Evolutionary conservation across 2,888 invertebrate genomes (phyloP).

Genomic region (Neuroscelio doddi): DNA sequence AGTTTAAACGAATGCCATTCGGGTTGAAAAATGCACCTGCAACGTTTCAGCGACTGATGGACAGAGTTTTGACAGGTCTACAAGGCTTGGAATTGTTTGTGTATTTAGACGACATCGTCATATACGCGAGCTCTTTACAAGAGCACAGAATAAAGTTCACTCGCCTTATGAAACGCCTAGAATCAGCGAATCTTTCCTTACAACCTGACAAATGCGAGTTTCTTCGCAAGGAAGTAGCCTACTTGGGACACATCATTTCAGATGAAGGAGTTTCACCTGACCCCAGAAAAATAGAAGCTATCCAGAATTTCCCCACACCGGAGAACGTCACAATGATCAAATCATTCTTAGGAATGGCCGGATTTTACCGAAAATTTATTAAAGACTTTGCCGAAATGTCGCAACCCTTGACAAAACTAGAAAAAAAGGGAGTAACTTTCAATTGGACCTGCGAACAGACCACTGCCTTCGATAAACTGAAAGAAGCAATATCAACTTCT

Average conservation of each 20-base stretch:
- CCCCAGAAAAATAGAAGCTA: conserved; percentile 26
- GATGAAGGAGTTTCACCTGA: conserved; percentile 39
- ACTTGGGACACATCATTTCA: conserved; percentile 45
- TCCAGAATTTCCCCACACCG: conserved; percentile 31
- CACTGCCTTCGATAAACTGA: conserved; percentile 9
- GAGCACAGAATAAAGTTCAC: conserved; percentile 40
- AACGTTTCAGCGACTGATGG: conserved; percentile 60
- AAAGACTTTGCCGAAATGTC: conserved; percentile 5
- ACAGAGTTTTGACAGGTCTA: conserved; percentile 43
- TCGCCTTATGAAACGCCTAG: conserved; percentile 35
- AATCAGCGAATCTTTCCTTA: conserved; percentile 32
- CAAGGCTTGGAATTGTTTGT: conserved; percentile 44
- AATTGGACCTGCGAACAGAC: no score
- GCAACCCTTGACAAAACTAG: conserved; percentile 4
- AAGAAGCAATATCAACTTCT: conserved; percentile 36
- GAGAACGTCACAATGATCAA: conserved; percentile 13
- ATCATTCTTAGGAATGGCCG: conserved; percentile 12
- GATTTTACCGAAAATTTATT: conserved; percentile 17
- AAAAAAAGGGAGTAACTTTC: neutral
- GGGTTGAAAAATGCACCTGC: conserved; percentile 57
- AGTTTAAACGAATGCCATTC: conserved; percentile 48
- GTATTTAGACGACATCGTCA: conserved; percentile 46
- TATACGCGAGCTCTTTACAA: conserved; percentile 29
- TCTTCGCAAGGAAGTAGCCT: conserved; percentile 27
- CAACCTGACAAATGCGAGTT: conserved; percentile 50